These are phyloP conservation scores for Lerista edwardsae DNA, from an alignment of 2,797 vertebrate genomes.

Conservation along the genomic window DNA sequence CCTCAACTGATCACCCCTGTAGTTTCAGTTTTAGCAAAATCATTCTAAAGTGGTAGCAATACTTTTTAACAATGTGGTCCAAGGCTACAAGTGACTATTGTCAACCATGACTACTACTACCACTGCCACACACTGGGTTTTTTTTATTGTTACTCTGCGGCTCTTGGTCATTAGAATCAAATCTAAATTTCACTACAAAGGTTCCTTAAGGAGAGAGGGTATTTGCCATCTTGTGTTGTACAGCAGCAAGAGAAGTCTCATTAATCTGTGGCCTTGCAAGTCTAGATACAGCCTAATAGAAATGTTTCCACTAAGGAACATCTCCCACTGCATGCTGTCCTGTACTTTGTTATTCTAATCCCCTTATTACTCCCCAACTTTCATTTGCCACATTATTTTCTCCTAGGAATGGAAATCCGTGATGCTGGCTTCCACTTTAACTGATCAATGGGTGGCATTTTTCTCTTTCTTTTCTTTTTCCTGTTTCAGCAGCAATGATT, in stretches of 20 bases:
- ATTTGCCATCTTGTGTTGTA: neutral
- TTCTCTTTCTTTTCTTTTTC: constrained; percentile 19
- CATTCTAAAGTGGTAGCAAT: neutral
- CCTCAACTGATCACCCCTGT: neutral
- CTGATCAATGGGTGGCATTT: constrained; percentile 14
- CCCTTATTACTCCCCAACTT: neutral
- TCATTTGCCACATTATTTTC: neutral
- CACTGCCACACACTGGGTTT: neutral
- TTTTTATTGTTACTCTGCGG: neutral
- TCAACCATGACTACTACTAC: no score
- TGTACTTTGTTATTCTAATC: neutral
- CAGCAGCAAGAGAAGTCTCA: neutral
- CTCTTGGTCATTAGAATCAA: neutral
- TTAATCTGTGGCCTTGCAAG: neutral
- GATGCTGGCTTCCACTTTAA: constrained; percentile 24
- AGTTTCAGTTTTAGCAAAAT: neutral
- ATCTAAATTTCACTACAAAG: neutral
- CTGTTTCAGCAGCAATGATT: constrained; percentile 7
- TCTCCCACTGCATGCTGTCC: rapidly evolving
- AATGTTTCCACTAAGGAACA: neutral
- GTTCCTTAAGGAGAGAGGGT: neutral
- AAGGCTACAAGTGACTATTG: neutral
- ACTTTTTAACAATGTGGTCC: neutral
- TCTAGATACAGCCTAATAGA: neutral
- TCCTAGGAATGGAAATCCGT: constrained; percentile 6